A percentile compares a stretch with the other conserved stretches of the same genome.
phyloP scores from a whole-genome alignment of 2,797 vertebrate species.

The Lacerta bilineata region DNA sequence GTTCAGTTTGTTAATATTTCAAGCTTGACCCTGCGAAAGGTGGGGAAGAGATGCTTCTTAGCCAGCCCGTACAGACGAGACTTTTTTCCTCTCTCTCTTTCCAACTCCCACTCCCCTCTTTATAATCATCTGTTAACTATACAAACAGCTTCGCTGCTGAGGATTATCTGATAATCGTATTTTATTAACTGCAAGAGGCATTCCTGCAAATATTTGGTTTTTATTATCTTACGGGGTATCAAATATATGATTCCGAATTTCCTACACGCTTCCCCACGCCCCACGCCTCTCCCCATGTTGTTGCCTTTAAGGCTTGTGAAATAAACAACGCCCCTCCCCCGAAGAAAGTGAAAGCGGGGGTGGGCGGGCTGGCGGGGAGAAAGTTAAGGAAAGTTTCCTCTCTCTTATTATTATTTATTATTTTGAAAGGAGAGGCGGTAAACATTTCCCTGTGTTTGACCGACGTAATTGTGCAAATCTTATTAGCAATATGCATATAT shows the following conservation, averaged over 20 bases:
- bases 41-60: constrained; percentile 53
- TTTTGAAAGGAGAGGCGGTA: constrained; percentile 74
- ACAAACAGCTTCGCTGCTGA: constrained; percentile 74
- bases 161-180: constrained; percentile 78
- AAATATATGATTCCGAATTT: constrained; percentile 72
- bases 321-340: neutral
- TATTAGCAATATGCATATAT: constrained; percentile 85
- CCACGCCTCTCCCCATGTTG: constrained; percentile 3
- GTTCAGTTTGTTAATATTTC: constrained; percentile 73
- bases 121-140: constrained; percentile 75
- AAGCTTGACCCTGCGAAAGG: constrained; percentile 66
- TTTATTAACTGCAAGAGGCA: constrained; percentile 76
- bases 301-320: too few relatives aligned
- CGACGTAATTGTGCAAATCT: constrained; percentile 83
- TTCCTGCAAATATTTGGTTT: constrained; percentile 77
- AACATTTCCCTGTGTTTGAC: constrained; percentile 82
- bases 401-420: constrained; percentile 77
- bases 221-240: constrained; percentile 74
- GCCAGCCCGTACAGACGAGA: constrained; percentile 50
- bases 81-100: too few relatives aligned
- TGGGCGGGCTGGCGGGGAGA: neutral
- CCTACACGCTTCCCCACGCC: constrained; percentile 57
- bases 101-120: constrained; percentile 35
- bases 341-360: neutral
- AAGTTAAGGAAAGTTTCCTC: neutral